Conservation (phyloP, 2,797 vertebrate species). For the Erethizon dorsatum region DNA sequence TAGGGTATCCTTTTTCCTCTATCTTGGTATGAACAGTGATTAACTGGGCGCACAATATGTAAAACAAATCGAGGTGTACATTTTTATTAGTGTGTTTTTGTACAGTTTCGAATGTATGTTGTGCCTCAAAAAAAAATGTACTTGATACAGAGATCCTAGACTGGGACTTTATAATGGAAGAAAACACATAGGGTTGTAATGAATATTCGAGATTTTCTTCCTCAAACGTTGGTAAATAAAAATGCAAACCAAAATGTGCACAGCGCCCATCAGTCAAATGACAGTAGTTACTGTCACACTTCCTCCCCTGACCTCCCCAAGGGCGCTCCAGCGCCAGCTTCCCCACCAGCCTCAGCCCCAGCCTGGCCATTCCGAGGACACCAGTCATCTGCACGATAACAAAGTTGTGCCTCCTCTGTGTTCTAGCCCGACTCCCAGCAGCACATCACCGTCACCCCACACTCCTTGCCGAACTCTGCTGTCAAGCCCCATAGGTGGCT, state of each 20-base stretch:
- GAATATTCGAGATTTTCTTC: background rate
- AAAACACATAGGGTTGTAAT: background rate
- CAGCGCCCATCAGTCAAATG: background rate
- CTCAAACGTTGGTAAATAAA: constrained; percentile 8
- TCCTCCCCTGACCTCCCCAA: background rate
- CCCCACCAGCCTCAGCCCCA: background rate
- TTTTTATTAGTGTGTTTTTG: background rate
- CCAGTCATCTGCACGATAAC: background rate
- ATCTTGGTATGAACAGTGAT: background rate
- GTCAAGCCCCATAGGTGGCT: background rate
- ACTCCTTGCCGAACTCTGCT: background rate
- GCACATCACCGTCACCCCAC: background rate
- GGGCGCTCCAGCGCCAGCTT: background rate
- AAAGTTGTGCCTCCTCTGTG: background rate
- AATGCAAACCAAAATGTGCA: constrained; percentile 15
- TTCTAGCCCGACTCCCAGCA: background rate
- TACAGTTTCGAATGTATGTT: background rate
- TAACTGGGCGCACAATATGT: background rate
- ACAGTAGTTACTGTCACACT: background rate
- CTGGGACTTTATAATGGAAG: background rate
- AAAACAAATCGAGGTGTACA: background rate
- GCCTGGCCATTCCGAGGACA: background rate
- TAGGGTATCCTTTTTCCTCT: background rate
- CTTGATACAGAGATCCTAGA: constrained; percentile 12
- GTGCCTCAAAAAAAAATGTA: background rate